These are phyloP conservation scores for Polymixis flavicincta DNA, from an alignment of 2,888 invertebrate species.

Conservation along the genomic window DNA sequence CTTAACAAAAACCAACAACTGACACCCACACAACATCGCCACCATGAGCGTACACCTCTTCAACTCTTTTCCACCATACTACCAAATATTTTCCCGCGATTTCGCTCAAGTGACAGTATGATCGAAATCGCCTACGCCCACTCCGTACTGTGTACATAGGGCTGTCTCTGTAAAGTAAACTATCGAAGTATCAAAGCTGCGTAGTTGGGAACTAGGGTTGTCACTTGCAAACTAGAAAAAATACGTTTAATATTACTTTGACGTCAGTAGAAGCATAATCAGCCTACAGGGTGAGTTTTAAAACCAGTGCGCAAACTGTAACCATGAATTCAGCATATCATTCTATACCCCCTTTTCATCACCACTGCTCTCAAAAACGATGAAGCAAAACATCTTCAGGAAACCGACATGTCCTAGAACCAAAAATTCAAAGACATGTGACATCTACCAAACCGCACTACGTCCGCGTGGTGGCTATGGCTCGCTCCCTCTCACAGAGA, in stretches of 20 bases:
- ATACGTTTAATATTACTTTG: neutral
- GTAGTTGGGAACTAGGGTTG: slow-evolving; percentile 29
- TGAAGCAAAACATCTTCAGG: too few species aligned
- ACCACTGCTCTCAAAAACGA: too few species aligned
- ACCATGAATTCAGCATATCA: too few species aligned
- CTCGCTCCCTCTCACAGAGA: too few species aligned
- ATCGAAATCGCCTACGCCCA: slow-evolving; percentile 48
- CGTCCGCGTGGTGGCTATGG: too few species aligned
- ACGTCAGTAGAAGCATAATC: too few species aligned
- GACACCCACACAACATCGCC: slow-evolving; percentile 2
- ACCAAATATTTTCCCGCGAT: slow-evolving; percentile 43
- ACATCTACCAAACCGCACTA: too few species aligned
- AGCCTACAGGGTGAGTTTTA: too few species aligned
- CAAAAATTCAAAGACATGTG: too few species aligned
- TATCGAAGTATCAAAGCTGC: neutral
- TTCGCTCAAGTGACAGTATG: slow-evolving; percentile 39
- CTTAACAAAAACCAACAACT: slow-evolving; percentile 4
- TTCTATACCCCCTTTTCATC: too few species aligned
- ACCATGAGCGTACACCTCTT: neutral
- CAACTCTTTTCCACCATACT: neutral
- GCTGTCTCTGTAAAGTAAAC: slow-evolving; percentile 36
- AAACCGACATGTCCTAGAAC: too few species aligned
- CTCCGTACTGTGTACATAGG: slow-evolving; percentile 36
- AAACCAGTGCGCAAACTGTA: too few species aligned
- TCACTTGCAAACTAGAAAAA: neutral